A percentile compares a stretch with the other conserved stretches of the same genome.
Evolutionary conservation across 2,888 invertebrate species (phyloP).

Genomic region (Xestia xanthographa): DNA sequence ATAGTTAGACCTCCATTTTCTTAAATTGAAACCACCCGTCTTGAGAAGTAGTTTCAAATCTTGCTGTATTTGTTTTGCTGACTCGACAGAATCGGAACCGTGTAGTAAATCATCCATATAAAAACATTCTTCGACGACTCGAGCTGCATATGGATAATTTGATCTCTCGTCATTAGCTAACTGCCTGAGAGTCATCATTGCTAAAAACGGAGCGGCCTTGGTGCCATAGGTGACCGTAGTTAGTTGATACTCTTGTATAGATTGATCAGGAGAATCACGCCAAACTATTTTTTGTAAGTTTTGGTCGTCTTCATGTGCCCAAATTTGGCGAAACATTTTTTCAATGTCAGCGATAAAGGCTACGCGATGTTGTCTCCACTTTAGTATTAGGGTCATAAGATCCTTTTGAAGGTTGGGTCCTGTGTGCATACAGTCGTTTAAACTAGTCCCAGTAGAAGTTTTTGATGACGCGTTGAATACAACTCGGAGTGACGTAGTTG

Average conservation of each 20-base stretch:
- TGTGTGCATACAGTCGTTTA: conserved; percentile 1
- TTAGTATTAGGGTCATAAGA: not conserved
- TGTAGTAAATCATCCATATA: not conserved
- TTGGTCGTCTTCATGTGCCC: not conserved
- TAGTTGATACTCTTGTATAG: not conserved
- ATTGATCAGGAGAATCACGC: not conserved
- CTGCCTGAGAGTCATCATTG: not conserved
- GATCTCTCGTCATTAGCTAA: not conserved
- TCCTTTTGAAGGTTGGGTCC: not conserved
- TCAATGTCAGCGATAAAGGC: not conserved
- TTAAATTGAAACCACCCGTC: not conserved
- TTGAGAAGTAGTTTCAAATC: conserved; percentile 1
- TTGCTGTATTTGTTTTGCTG: not conserved
- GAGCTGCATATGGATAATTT: not conserved
- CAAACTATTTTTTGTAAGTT: conserved; percentile 14
- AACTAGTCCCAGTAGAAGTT: not conserved
- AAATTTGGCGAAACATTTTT: not conserved
- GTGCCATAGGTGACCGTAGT: no score
- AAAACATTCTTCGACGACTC: not conserved
- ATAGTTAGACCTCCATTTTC: not conserved
- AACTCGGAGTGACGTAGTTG: not conserved
- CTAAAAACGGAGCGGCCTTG: not conserved
- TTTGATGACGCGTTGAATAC: not conserved
- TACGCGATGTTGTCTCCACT: not conserved
- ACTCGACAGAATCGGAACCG: not conserved